Percentiles rank a stretch among this genome's conserved stretches.
These are phyloP conservation scores for Callipepla californica DNA, from an alignment of 2,113 vertebrate species.

Conservation along the genomic window DNA sequence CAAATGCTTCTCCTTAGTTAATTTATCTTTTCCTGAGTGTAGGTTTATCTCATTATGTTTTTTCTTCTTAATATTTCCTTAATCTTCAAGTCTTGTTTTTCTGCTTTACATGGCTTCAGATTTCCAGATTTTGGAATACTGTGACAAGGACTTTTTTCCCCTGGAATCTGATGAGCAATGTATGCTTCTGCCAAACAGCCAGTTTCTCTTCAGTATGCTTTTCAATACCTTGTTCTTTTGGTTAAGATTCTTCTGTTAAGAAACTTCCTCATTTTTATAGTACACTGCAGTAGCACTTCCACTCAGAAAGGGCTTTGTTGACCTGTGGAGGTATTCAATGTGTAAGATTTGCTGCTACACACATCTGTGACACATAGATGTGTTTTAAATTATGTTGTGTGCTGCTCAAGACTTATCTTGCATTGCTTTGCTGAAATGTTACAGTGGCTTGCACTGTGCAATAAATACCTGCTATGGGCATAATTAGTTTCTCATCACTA, in stretches of 20 bases:
- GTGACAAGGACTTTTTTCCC: neutral
- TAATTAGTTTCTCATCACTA: neutral
- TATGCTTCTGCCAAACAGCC: neutral
- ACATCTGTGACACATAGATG: neutral
- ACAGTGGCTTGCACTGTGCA: neutral
- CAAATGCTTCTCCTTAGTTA: neutral
- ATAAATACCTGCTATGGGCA: neutral
- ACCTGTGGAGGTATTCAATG: neutral
- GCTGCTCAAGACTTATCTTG: neutral
- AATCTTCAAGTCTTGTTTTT: conserved; percentile 55
- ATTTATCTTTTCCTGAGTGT: neutral
- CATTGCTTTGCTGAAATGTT: neutral
- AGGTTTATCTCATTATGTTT: neutral
- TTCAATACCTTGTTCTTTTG: neutral
- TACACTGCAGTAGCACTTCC: neutral
- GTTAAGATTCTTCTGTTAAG: neutral
- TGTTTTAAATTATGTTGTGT: neutral
- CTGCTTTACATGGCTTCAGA: neutral
- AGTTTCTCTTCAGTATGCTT: neutral
- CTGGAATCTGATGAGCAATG: neutral
- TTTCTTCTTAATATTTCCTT: conserved; percentile 22
- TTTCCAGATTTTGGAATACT: neutral
- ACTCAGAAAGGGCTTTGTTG: neutral
- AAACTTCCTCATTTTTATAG: neutral
- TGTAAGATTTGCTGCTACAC: neutral